Percentiles rank a stretch among this genome's conserved stretches.
Evolutionary conservation across 2,113 vertebrate species (phyloP).

Genomic region (Delphinus delphis): DNA sequence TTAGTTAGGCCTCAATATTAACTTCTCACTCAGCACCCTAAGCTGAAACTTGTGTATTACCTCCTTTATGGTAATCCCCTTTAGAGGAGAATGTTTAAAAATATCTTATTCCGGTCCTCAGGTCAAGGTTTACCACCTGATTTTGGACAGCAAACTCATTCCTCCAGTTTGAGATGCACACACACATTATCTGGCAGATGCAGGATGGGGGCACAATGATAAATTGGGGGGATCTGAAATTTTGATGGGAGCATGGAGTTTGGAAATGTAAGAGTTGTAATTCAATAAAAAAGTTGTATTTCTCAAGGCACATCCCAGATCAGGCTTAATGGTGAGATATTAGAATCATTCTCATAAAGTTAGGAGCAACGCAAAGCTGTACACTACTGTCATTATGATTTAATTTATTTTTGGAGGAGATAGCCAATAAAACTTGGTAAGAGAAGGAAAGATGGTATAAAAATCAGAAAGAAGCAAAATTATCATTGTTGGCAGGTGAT

Average conservation of each 20-base stretch:
- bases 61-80: background rate
- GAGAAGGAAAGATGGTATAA: background rate
- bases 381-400: background rate
- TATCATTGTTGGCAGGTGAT: no score
- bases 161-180: background rate
- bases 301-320: background rate
- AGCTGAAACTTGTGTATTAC: background rate
- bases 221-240: background rate
- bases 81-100: background rate
- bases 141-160: background rate
- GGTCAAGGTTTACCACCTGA: background rate
- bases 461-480: background rate
- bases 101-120: background rate
- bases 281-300: slow-evolving; percentile 6
- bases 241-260: background rate
- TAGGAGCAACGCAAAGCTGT: background rate
- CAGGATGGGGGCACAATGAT: background rate
- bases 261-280: background rate
- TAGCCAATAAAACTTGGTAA: background rate
- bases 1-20: background rate
- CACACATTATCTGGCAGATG: background rate
- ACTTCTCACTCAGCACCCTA: background rate
- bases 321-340: background rate
- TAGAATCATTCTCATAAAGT: background rate
- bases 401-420: background rate